Base-by-base conservation (phyloP, 2,113 vertebrate species). In the Fulica atra region DNA sequence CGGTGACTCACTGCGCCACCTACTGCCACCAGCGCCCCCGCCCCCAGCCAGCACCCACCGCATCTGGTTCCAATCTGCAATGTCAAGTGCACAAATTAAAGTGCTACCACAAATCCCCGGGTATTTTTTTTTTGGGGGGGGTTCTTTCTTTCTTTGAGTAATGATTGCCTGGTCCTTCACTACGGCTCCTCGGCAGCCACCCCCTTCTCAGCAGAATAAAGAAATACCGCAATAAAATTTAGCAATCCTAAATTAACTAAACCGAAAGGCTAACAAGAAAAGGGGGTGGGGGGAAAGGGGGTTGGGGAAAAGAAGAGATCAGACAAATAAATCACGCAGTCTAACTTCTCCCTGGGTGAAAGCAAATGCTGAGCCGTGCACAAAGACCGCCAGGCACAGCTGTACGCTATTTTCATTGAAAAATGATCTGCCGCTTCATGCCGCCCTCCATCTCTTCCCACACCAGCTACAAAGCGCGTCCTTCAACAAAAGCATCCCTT, bases 11-110 rank as follows among this genome's bases (percentile, higher is more conserved):
- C 90, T 94, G 81, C 50, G 89, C 97, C 97, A 98, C 77, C 97
- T 96, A 97, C 94, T 77, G 98, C 94, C 97, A 96, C 93, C 93
- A 60, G 48, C 9, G 44, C 54, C 84, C 66, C 91, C 90, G 71
- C 94, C 86, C 81, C 77, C 89, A 61, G 70, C 13, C 17, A 56
- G 68, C 86, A 74, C 81, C 18, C 44, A 46, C 44, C 44, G 92
- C 97, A 95, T 97, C 97, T 98, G 97, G 63, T 97, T 98, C 97
- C 97, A 97, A 98, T 98, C 96, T 95, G 51, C 81, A 97, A 96
- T 92, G 97, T 97, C 97, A 97, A 98, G 96, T 96, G 97, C 96
- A 95, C 94, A 92, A 96, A 96, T 97, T 95, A 92, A 97, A 97
- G 94, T 60, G 92, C 94, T 92, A 91, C 93, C 97, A 95, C 92